These are phyloP conservation scores for Gobio gobio DNA, from an alignment of 2,113 vertebrate species.

Conservation along the genomic window DNA sequence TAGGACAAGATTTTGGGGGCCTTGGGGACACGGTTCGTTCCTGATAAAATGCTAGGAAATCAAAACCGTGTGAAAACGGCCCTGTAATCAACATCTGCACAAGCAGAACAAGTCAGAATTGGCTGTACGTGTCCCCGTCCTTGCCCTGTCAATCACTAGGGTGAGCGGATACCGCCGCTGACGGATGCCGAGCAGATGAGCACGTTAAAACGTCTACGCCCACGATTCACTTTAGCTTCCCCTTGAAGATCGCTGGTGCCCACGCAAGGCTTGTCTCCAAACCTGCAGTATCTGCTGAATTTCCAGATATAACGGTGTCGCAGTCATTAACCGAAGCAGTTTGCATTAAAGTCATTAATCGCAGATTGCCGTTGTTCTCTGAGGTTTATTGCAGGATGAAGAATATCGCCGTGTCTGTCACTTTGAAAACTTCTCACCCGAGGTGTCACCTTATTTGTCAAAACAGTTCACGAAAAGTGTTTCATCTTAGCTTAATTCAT, in stretches of 20 bases:
- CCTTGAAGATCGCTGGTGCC: constrained; percentile 29
- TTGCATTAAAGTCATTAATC: constrained; percentile 27
- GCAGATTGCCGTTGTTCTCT: neutral
- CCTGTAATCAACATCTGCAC: constrained; percentile 54
- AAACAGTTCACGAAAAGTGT: constrained; percentile 10
- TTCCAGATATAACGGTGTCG: neutral
- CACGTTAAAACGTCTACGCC: neutral
- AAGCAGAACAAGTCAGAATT: constrained; percentile 47
- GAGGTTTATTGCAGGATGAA: constrained; percentile 37
- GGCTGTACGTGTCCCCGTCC: constrained; percentile 3
- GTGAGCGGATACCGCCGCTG: constrained; percentile 20
- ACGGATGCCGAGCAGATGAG: constrained; percentile 25
- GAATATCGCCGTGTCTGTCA: constrained; percentile 28
- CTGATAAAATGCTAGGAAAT: constrained; percentile 53
- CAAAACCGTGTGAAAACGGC: constrained; percentile 36
- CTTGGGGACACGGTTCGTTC: constrained; percentile 46
- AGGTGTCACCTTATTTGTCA: constrained; percentile 32
- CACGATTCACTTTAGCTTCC: constrained; percentile 32
- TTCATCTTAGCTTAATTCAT: constrained; percentile 41
- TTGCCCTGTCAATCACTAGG: constrained; percentile 49
- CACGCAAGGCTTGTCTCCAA: constrained; percentile 22
- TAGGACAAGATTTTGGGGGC: constrained; percentile 54
- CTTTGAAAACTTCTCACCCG: constrained; percentile 14
- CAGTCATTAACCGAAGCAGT: constrained; percentile 2
- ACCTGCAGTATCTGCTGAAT: constrained; percentile 5